Base-by-base conservation (phyloP, 2,113 vertebrate species). In the Ciconia maguari region DNA sequence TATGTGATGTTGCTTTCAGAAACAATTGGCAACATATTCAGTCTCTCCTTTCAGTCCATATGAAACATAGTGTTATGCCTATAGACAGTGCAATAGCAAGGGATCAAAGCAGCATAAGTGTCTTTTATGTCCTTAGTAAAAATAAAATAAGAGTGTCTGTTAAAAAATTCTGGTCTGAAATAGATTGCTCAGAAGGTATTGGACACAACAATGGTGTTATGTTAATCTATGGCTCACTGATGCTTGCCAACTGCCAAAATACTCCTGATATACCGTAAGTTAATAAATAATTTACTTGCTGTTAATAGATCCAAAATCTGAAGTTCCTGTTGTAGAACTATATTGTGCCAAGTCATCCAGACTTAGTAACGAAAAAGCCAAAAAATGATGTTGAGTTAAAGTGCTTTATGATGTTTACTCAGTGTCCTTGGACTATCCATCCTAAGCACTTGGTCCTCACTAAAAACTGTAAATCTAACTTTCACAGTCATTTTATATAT, bases 221-320 rank as follows among this genome's bases (percentile, higher is more conserved):
- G 49, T 83, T 93, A 41, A 91, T 97, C 94, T 91, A 25, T 90
- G 92, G 42, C 26, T 93, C 80, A 69, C 58, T 77, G 62, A 81
- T 89, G 72, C 49, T 87, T 97, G 94, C 89, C 97, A 94, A n/a
- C 80, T 93, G 83, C 83, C 95, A 96, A 96, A 96, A 85, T 89
- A 78, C 86, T 95, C 80, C 54, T 94, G 72, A 93, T 92, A 87
- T 92, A 85, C 74, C 9, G 36, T 91, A 95, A 95, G 57, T 92
- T 97, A 95, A 97, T 98, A 94, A 97, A 97, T 97, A 97, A 97
- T 96, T 95, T 88, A 96, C 79, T 54, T 82, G 58, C 51, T 92
- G 54, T 57, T 97, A 97, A 97, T 95, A 97, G 92, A 96, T 92
- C 75, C 85, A 87, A 94, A 97, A 91, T 96, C 76, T 94, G 89